Percentiles rank a stretch among this genome's conserved stretches.
phyloP scores from a whole-genome alignment of 2,888 invertebrate species.

The Mellilla xanthometata region DNA sequence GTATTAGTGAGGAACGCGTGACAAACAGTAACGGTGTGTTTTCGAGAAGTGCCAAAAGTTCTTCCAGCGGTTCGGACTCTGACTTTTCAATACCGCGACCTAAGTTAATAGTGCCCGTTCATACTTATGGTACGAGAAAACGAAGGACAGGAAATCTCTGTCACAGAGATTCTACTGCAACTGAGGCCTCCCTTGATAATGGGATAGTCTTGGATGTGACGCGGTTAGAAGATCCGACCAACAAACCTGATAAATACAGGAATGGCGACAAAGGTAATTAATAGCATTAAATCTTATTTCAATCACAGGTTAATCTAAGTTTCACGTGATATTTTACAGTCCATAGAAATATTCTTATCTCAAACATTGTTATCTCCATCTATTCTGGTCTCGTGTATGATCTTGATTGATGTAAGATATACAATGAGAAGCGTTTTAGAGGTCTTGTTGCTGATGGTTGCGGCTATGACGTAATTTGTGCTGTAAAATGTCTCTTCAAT shows the following conservation, averaged over 20 bases:
- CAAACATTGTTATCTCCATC: slow-evolving; percentile 35
- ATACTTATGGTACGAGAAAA: slow-evolving; percentile 91
- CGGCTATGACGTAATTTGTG: slow-evolving; percentile 39
- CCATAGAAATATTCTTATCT: slow-evolving; percentile 13
- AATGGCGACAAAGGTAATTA: slow-evolving; percentile 65
- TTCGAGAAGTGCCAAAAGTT: slow-evolving; percentile 74
- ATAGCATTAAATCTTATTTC: neutral
- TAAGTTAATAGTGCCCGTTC: slow-evolving; percentile 93
- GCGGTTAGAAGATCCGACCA: slow-evolving; percentile 55
- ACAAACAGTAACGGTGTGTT: slow-evolving; percentile 56
- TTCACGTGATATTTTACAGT: neutral
- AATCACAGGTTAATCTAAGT: neutral
- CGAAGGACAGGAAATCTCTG: slow-evolving; percentile 90
- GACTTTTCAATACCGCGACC: slow-evolving; percentile 93
- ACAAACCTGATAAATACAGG: slow-evolving; percentile 46
- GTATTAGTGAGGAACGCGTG: slow-evolving; percentile 60
- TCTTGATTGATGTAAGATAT: slow-evolving; percentile 53
- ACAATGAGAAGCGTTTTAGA: slow-evolving; percentile 38
- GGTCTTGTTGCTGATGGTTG: slow-evolving; percentile 38
- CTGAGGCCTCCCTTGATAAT: slow-evolving; percentile 67
- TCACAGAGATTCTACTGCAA: slow-evolving; percentile 73
- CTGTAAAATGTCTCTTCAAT: slow-evolving; percentile 27
- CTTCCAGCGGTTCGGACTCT: slow-evolving; percentile 81
- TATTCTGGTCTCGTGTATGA: slow-evolving; percentile 49
- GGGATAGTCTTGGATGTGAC: slow-evolving; percentile 71